Conservation (phyloP, 2,888 invertebrate genomes). For the Cheilosia variabilis region DNA sequence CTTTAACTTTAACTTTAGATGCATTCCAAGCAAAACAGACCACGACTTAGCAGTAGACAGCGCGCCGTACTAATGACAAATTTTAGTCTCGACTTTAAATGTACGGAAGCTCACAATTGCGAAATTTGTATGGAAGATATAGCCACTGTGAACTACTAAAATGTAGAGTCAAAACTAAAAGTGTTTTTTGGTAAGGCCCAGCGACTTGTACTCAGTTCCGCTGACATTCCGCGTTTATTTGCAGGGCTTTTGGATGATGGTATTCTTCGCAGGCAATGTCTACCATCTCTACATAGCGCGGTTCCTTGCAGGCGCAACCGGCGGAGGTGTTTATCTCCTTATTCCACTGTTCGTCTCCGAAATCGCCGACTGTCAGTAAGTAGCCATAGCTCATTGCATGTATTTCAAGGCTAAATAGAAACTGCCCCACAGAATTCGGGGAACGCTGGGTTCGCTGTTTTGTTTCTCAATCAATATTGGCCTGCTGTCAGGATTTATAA, state of each 20-base stretch:
- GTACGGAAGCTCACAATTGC: too few species aligned
- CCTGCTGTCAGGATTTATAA: slow-evolving; percentile 79
- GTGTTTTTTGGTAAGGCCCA: too few species aligned
- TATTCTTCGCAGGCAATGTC: slow-evolving; percentile 79
- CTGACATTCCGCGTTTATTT: not conserved
- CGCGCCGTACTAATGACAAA: too few species aligned
- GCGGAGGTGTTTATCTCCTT: slow-evolving; percentile 80
- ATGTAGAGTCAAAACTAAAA: too few species aligned
- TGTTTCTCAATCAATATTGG: slow-evolving; percentile 81
- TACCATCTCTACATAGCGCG: slow-evolving; percentile 81
- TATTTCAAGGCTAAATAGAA: too few species aligned
- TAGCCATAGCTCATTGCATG: not conserved
- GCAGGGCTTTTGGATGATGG: slow-evolving; percentile 80
- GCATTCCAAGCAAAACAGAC: too few species aligned
- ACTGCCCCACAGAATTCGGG: slow-evolving; percentile 79
- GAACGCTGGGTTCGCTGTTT: slow-evolving; percentile 80
- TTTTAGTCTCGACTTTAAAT: too few species aligned
- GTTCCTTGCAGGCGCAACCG: slow-evolving; percentile 80
- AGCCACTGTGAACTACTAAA: too few species aligned
- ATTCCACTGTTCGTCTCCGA: slow-evolving; percentile 82
- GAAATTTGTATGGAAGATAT: too few species aligned
- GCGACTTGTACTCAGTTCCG: too few species aligned
- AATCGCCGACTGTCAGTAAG: slow-evolving; percentile 82
- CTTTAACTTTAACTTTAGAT: too few species aligned
- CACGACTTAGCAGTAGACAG: too few species aligned